These are phyloP conservation scores for Columba livia DNA, from an alignment of 2,113 vertebrate genomes.

Conservation along the genomic window DNA sequence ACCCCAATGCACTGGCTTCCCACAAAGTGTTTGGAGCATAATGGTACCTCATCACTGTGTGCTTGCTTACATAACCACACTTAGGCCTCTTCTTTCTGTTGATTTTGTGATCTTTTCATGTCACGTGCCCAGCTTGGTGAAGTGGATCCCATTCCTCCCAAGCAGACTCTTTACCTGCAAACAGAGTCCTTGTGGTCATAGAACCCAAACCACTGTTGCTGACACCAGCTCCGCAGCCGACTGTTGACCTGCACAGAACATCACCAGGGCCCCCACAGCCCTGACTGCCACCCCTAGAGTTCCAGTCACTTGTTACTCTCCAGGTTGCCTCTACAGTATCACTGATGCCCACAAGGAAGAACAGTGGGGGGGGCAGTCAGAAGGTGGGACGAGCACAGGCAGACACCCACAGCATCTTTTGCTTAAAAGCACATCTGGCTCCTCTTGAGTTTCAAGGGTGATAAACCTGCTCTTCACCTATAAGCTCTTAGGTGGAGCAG, in stretches of 20 bases:
- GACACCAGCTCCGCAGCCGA: not conserved
- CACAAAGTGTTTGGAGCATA: not conserved
- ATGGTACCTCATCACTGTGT: accelerated
- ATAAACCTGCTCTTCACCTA: accelerated
- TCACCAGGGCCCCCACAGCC: no score
- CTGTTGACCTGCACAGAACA: not conserved
- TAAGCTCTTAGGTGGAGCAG: not conserved
- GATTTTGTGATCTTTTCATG: not conserved
- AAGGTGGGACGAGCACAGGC: no score
- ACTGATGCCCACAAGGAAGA: not conserved
- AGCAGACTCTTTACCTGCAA: not conserved
- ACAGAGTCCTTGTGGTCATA: accelerated
- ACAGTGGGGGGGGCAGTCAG: not conserved
- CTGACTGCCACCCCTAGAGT: not conserved
- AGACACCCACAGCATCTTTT: not conserved
- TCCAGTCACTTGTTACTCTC: not conserved
- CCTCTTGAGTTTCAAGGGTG: no score
- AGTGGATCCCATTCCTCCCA: not conserved
- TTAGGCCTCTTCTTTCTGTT: not conserved
- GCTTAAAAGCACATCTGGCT: not conserved
- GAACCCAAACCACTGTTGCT: no score
- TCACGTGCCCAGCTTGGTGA: accelerated
- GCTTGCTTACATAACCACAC: not conserved
- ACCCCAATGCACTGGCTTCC: accelerated
- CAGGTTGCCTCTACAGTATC: not conserved